Base-by-base conservation (phyloP, 2,797 vertebrate species). In the Aulostomus chinensis region DNA sequence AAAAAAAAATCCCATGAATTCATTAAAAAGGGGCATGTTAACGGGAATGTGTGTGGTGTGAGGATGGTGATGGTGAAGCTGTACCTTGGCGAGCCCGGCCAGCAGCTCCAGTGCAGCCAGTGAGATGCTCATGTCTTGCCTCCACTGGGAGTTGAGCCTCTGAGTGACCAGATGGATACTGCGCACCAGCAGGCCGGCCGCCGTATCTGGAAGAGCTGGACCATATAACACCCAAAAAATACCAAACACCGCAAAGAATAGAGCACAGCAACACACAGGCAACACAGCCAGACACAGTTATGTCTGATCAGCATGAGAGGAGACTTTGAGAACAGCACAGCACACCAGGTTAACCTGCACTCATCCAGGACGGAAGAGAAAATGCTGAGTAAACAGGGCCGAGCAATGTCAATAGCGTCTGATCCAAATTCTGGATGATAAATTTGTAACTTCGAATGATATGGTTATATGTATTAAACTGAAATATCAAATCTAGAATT, bases 201-300 rank as follows among this genome's bases (percentile, higher is more conserved):
- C 96, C 40, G 95, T 96, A 94, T 98, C 96, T 98, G 95, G 79
- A 95, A 98, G 92, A 96, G 93, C 95, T 96, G 86, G 41, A 90
- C 62, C 81, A 89, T 90, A 86, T 86, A 77, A 90, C 84, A 90
- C 78, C 93, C 89, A 84, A 79, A 87, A n/a, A 88, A 88, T 92
- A 92, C 90, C 93, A 93, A 90, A 90, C 83, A 92, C 92, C 91
- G 91, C 86, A 92, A 90, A 91, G 92, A 94, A 88, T 31, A 83
- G 63, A 76, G 76, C 73, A 85, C 59, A 72, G 71, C 65, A 78
- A 18, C 30, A 59, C 51, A 77, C 63, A 80, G 35, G 65, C 52
- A 72, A 42, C 47, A 78, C 51, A 26, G 45, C 51, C 15, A 61
- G 18, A 40, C n/a, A n/a, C n/a, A n/a, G n/a, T n/a, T n/a, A n/a